These are phyloP conservation scores for Macrocentrus cingulum DNA, from an alignment of 1,140 invertebrate species.

Conservation along the genomic window DNA sequence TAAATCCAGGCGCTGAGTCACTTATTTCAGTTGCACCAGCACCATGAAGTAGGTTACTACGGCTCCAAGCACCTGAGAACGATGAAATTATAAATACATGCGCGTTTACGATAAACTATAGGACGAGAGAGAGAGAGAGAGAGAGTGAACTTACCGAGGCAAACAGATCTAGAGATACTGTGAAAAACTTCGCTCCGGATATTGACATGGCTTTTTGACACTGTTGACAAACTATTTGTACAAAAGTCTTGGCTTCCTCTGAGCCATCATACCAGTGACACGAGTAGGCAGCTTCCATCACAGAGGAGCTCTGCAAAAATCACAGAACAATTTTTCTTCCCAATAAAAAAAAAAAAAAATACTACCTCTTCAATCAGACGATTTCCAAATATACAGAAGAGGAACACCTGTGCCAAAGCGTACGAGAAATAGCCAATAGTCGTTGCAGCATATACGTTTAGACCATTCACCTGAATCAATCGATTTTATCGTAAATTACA, in stretches of 20 bases:
- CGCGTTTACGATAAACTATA: slow-evolving; percentile 17
- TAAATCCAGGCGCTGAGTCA: no score
- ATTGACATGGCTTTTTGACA: slow-evolving; percentile 85
- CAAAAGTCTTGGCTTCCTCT: slow-evolving; percentile 84
- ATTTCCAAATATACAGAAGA: slow-evolving; percentile 84
- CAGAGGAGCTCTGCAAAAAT: slow-evolving; percentile 72
- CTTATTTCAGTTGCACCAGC: slow-evolving; percentile 81
- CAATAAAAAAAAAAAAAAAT: not conserved
- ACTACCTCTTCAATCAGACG: slow-evolving; percentile 80
- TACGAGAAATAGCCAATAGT: slow-evolving; percentile 78
- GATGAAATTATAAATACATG: slow-evolving; percentile 25
- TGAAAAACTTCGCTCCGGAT: slow-evolving; percentile 85
- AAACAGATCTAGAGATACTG: slow-evolving; percentile 81
- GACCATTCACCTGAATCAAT: slow-evolving; percentile 68
- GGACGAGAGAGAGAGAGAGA: not conserved
- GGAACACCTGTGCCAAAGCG: slow-evolving; percentile 77
- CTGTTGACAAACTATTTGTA: slow-evolving; percentile 87
- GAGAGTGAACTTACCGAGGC: slow-evolving; percentile 80
- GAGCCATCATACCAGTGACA: slow-evolving; percentile 87
- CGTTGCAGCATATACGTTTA: slow-evolving; percentile 74
- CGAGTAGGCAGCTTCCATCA: slow-evolving; percentile 86
- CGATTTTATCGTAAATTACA: no score
- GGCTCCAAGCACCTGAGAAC: slow-evolving; percentile 77
- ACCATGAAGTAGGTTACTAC: slow-evolving; percentile 91
- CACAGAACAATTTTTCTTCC: not conserved